phyloP scores from a whole-genome alignment of 2,113 vertebrate species.

The Irena cyanogastra region DNA sequence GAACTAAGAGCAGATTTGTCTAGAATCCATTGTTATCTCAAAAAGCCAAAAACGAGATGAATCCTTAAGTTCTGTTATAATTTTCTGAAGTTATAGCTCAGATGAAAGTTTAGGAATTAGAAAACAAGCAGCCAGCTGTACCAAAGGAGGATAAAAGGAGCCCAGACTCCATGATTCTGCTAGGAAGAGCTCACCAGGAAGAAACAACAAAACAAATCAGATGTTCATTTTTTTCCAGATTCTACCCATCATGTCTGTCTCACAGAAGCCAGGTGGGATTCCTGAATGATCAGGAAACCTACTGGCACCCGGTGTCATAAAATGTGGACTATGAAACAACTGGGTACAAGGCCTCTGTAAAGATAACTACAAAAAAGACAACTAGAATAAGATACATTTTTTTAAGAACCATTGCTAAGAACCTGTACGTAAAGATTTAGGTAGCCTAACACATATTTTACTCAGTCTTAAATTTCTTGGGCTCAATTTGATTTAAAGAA shows the following conservation, averaged over 20 bases:
- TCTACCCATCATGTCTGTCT: background rate
- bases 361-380: background rate
- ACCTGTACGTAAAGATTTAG: background rate
- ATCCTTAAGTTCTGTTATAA: background rate
- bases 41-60: background rate
- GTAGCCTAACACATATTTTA: background rate
- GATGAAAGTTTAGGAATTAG: background rate
- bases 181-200: background rate
- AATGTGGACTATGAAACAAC: background rate
- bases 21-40: background rate
- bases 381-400: rapidly evolving
- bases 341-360: background rate
- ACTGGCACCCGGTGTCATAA: background rate
- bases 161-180: background rate
- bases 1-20: background rate
- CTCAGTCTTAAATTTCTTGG: background rate
- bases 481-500: background rate
- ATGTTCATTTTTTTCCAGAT: background rate
- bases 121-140: background rate
- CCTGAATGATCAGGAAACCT: background rate
- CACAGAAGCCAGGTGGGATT: background rate
- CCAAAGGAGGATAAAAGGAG: background rate
- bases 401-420: background rate
- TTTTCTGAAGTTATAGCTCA: background rate
- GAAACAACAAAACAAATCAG: background rate